Percentiles rank a stretch among this genome's conserved stretches.
phyloP scores from a whole-genome alignment of 1,140 invertebrate genomes.

The Drosophila bipectinata region DNA sequence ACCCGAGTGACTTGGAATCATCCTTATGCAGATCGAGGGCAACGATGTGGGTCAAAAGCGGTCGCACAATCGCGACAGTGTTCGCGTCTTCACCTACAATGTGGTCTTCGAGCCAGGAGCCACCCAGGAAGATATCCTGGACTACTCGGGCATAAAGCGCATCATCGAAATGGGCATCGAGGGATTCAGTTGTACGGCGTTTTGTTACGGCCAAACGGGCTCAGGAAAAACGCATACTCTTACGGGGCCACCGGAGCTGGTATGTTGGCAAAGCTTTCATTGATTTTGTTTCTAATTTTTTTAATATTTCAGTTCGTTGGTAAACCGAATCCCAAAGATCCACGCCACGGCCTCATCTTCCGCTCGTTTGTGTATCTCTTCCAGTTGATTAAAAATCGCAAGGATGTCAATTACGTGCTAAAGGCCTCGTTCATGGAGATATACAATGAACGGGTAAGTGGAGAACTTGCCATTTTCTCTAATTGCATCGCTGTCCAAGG shows the following conservation, averaged over 20 bases:
- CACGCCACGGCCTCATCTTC: constrained; percentile 93
- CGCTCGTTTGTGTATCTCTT: constrained; percentile 96
- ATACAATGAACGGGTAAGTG: constrained; percentile 95
- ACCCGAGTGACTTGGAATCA: neutral
- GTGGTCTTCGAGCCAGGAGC: constrained; percentile 95
- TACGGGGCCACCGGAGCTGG: constrained; percentile 94
- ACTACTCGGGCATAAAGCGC: constrained; percentile 92
- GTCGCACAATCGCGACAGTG: constrained; percentile 85
- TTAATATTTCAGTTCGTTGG: constrained; percentile 61
- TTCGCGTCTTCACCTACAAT: constrained; percentile 93
- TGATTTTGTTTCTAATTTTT: too few species aligned
- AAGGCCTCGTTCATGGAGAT: constrained; percentile 98
- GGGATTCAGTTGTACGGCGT: constrained; percentile 96
- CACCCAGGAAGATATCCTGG: constrained; percentile 91
- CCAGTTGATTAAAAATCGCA: constrained; percentile 90
- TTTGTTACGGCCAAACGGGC: constrained; percentile 98
- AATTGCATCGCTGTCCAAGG: neutral
- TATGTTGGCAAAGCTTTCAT: constrained; percentile 82
- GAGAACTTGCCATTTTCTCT: neutral
- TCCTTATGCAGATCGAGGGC: constrained; percentile 82
- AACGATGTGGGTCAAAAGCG: constrained; percentile 78
- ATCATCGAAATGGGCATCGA: constrained; percentile 96
- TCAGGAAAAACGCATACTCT: constrained; percentile 98
- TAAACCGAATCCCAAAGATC: constrained; percentile 79
- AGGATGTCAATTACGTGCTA: constrained; percentile 92